Evolutionary conservation across 1,140 invertebrate species (phyloP), one percentile per base, ranked within the genome.

Genomic region (Frieseomelitta varia): DNA sequence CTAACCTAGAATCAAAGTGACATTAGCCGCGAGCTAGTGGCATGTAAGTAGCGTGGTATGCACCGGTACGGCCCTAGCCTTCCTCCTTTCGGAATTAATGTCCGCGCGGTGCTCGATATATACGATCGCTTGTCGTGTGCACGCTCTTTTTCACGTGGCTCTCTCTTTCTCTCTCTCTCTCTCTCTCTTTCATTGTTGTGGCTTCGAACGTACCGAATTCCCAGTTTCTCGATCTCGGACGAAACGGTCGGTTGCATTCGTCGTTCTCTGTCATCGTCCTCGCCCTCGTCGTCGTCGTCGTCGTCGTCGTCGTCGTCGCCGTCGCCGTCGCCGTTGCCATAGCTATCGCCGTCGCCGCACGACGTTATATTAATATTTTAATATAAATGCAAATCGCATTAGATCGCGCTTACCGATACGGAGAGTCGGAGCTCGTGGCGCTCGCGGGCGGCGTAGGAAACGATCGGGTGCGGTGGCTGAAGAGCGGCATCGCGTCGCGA

Each of bases 361-460:
- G 30, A 63, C 89, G 90, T 87, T 89, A 91, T 92, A 93, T 92
- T 93, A 93, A 93, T 93, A 93, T 92, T 93, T 93, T 93, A 93
- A 93, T 93, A 93, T 93, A 93, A 92, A 93, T 93, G 91, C 92
- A 92, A 93, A 93, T 93, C 89, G 90, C 89, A 90, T 92, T 91
- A 93, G 92, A 92, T 92, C 88, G 88, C 90, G 90, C 87, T 92
- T 91, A 90, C 92, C 91, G 92, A 92, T 93, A 92, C 79, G 83
- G 91, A 87, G 79, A 79, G 73, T 72, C 73, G 80, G 80, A 79
- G 83, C 83, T 80, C 73, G 85, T 65, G 85, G 72, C 39, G 79
- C 6, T 8, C 39, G 68, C 47, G 55, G 58, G 34, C 47, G 71
- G 30, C 30, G 79, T 79, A 71, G 24, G 69, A 58, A 21, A 55